These are phyloP conservation scores for Thamnophis sirtalis DNA, from an alignment of 2,113 vertebrate species.

Conservation along the genomic window DNA sequence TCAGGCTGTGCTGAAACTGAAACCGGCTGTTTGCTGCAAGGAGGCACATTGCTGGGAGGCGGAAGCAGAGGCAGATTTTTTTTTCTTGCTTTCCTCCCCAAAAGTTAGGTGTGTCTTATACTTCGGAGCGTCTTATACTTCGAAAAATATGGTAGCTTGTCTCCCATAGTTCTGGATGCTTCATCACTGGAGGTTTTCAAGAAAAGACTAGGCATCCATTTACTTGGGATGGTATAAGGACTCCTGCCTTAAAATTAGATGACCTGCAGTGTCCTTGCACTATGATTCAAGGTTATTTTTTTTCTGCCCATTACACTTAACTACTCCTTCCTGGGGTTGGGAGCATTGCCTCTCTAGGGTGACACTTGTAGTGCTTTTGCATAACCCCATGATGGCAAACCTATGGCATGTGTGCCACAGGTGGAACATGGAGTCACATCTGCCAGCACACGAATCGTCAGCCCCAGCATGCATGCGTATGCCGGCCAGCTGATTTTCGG, in stretches of 20 bases:
- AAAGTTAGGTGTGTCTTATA: too few species aligned
- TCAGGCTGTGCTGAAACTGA: too few species aligned
- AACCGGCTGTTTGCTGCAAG: too few species aligned
- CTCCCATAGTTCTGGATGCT: not conserved
- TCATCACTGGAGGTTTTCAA: not conserved
- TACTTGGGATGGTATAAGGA: not conserved
- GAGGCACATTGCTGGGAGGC: too few species aligned
- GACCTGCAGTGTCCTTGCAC: not conserved
- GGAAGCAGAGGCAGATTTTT: too few species aligned
- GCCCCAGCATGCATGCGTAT: too few species aligned
- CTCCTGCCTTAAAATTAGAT: not conserved
- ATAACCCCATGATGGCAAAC: not conserved
- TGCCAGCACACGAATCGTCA: too few species aligned
- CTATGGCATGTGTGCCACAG: too few species aligned
- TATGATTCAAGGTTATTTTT: not conserved
- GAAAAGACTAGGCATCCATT: not conserved
- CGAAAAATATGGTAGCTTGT: not conserved
- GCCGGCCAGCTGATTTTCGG: too few species aligned
- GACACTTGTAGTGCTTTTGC: not conserved
- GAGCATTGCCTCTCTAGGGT: not conserved
- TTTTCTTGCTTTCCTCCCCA: too few species aligned
- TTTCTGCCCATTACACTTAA: not conserved
- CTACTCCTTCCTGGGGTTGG: not conserved
- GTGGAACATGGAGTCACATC: too few species aligned
- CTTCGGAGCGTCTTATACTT: too few species aligned